Evolutionary conservation across 2,113 vertebrate genomes (phyloP).

Genomic region (Edolisoma coerulescens): DNA sequence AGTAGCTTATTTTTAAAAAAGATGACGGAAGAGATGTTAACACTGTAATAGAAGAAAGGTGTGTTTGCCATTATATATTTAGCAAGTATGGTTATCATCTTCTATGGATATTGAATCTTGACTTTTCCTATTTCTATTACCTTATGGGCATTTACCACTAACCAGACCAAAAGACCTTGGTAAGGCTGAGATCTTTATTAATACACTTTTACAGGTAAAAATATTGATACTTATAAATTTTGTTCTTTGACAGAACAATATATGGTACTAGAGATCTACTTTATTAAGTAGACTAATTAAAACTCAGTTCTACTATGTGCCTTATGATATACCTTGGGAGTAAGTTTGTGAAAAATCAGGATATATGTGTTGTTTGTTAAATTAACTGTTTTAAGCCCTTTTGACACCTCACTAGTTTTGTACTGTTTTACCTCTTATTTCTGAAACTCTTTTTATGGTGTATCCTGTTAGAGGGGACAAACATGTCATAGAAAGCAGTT

Average conservation of each 20-base stretch:
- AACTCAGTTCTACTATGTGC: slow-evolving; percentile 99
- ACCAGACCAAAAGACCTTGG: slow-evolving; percentile 95
- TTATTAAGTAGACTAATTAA: slow-evolving; percentile 92
- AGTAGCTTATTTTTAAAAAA: slow-evolving; percentile 84
- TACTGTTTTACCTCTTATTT: slow-evolving; percentile 99
- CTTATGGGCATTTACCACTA: slow-evolving; percentile 94
- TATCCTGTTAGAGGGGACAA: slow-evolving; percentile 95
- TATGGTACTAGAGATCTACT: slow-evolving; percentile 95
- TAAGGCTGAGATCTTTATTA: slow-evolving; percentile 87
- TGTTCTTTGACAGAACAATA: slow-evolving; percentile 96
- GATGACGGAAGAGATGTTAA: slow-evolving; percentile 80
- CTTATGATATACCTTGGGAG: slow-evolving; percentile 98
- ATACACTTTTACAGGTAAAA: slow-evolving; percentile 88
- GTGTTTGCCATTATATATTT: slow-evolving; percentile 81
- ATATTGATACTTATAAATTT: slow-evolving; percentile 89
- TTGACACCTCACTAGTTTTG: slow-evolving; percentile 99
- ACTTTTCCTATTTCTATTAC: slow-evolving; percentile 85
- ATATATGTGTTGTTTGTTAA: slow-evolving; percentile 99
- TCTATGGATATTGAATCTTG: slow-evolving; percentile 79
- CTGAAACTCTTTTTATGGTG: slow-evolving; percentile 99
- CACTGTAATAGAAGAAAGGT: slow-evolving; percentile 81
- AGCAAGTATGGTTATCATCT: slow-evolving; percentile 81
- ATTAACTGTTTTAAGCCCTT: slow-evolving; percentile 95
- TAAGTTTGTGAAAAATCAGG: slow-evolving; percentile 99
- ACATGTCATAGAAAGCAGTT: slow-evolving; percentile 98